phyloP scores from a whole-genome alignment of 2,797 vertebrate genomes.

The Carapus acus region DNA sequence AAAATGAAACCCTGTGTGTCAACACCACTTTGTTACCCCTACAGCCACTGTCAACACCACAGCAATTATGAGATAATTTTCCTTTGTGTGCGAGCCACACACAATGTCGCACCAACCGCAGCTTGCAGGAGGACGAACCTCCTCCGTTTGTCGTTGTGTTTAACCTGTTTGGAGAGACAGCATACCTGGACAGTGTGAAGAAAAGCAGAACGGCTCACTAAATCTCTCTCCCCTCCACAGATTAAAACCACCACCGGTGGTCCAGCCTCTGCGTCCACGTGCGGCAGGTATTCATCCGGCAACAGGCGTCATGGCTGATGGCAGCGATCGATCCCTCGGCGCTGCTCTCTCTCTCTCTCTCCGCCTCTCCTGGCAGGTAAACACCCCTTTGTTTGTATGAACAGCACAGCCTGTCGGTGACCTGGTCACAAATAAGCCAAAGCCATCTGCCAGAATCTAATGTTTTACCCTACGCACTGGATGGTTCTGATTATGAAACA shows the following conservation, averaged over 20 bases:
- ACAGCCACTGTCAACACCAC: too few species aligned
- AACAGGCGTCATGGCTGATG: too few species aligned
- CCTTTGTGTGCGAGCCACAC: neutral
- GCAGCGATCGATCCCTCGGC: too few species aligned
- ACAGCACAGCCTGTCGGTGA: constrained; percentile 15
- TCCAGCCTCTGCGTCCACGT: constrained; percentile 31
- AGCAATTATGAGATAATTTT: too few species aligned
- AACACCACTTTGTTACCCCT: too few species aligned
- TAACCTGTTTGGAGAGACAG: constrained; percentile 43
- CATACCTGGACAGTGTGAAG: constrained; percentile 58
- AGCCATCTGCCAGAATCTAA: constrained; percentile 25
- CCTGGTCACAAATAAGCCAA: constrained; percentile 16
- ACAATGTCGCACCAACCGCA: too few species aligned
- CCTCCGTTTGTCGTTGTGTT: constrained; percentile 39
- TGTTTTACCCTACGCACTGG: constrained; percentile 5
- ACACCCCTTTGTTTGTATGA: constrained; percentile 32
- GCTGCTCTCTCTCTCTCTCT: too few species aligned
- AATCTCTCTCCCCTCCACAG: constrained; percentile 67
- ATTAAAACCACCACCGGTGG: constrained; percentile 57
- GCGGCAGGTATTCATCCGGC: constrained; percentile 26
- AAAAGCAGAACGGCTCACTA: constrained; percentile 57
- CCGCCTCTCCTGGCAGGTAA: constrained; percentile 20
- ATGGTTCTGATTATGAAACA: constrained; percentile 54
- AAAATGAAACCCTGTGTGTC: too few species aligned
- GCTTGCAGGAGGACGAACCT: constrained; percentile 15